phyloP scores from a whole-genome alignment of 2,113 vertebrate genomes.

The Caretta caretta region DNA sequence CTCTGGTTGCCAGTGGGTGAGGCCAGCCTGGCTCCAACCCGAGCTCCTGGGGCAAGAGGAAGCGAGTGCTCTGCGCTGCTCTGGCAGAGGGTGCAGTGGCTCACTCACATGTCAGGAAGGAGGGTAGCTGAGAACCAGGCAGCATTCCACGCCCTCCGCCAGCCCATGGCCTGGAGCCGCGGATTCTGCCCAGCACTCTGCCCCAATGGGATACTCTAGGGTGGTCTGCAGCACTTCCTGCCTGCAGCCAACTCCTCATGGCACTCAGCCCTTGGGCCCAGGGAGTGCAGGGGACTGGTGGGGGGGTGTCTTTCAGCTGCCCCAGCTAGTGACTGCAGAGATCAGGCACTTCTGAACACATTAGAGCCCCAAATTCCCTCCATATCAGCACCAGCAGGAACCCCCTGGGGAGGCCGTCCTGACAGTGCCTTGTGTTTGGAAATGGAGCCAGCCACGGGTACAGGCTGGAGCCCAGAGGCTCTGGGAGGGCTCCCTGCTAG shows the following conservation, averaged over 20 bases:
- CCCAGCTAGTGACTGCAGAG: constrained; percentile 76
- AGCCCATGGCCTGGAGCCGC: background rate
- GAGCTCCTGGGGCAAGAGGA: background rate
- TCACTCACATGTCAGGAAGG: fast-evolving
- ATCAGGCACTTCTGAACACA: constrained; percentile 23
- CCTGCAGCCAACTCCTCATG: constrained; percentile 15
- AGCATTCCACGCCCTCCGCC: too few species aligned
- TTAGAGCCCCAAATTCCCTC: constrained; percentile 60
- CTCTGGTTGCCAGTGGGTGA: background rate
- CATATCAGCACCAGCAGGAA: constrained; percentile 52
- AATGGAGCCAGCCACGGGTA: fast-evolving
- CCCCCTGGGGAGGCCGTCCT: constrained; percentile 3
- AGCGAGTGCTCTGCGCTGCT: fast-evolving
- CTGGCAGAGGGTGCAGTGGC: background rate
- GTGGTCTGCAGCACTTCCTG: background rate
- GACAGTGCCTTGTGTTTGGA: background rate
- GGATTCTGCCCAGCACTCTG: background rate
- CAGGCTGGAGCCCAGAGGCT: too few species aligned
- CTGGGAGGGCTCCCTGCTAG: background rate
- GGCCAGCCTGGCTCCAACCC: fast-evolving
- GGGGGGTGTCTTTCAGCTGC: constrained; percentile 52
- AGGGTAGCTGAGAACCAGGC: background rate
- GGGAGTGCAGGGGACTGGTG: background rate
- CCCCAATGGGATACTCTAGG: background rate
- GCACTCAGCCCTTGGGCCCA: background rate